Evolutionary conservation across 2,888 invertebrate species (phyloP).

Genomic region (Brenthis daphne): DNA sequence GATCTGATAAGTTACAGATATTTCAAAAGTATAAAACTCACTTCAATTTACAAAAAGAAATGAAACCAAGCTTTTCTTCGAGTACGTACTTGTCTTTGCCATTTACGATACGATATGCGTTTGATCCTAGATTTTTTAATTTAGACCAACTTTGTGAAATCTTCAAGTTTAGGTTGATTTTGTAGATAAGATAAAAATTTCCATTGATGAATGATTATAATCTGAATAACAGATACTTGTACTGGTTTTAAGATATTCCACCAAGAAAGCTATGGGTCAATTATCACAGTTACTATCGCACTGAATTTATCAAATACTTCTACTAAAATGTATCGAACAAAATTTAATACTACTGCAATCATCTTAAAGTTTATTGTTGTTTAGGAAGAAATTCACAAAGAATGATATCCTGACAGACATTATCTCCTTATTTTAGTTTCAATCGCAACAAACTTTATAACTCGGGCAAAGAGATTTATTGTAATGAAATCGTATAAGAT

Average conservation of each 20-base stretch:
- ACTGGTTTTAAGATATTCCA: conserved; percentile 21
- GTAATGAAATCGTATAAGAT: conserved; percentile 71
- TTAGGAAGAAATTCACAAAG: conserved; percentile 52
- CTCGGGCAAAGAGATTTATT: conserved; percentile 66
- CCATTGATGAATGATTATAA: conserved; percentile 23
- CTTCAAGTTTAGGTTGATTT: conserved; percentile 4
- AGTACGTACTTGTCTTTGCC: neutral
- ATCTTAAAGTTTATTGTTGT: conserved; percentile 45
- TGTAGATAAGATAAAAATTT: conserved; percentile 10
- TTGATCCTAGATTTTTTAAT: neutral
- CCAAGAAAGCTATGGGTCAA: conserved; percentile 62
- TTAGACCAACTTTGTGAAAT: neutral
- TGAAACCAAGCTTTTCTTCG: too few relatives aligned
- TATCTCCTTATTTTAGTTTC: conserved; percentile 68
- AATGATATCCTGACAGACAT: conserved; percentile 51
- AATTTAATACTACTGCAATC: conserved; percentile 43
- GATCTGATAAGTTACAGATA: too few relatives aligned
- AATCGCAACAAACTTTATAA: conserved; percentile 71
- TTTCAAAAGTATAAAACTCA: too few relatives aligned
- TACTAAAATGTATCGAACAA: conserved; percentile 43
- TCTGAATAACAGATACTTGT: conserved; percentile 18
- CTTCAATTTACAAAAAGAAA: too few relatives aligned
- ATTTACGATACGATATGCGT: neutral
- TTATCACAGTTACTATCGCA: conserved; percentile 66
- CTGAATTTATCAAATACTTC: conserved; percentile 59